These are phyloP conservation scores for Chiridota heheva DNA, from an alignment of 35 echinoderm and acorn worm species.

Conservation along the genomic window DNA sequence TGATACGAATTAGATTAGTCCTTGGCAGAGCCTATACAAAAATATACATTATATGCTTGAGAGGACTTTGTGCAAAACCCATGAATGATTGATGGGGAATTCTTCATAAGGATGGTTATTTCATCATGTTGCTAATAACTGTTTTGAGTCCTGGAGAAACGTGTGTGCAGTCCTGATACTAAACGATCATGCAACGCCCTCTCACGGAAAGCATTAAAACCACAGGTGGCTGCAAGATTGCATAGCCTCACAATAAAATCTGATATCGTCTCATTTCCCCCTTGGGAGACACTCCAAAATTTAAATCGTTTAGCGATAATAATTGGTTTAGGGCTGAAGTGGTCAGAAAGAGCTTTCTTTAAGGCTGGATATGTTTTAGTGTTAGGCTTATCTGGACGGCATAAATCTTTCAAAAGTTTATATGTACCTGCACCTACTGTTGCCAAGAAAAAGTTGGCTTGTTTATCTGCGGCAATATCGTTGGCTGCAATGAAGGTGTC, in stretches of 20 bases:
- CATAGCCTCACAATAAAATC: constrained; percentile 24
- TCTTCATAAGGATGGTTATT: too few relatives aligned
- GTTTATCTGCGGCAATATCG: too few relatives aligned
- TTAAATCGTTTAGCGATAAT: constrained; percentile 23
- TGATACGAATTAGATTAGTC: too few relatives aligned
- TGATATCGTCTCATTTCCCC: background rate
- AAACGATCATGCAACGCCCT: constrained; percentile 24
- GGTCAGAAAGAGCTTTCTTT: background rate
- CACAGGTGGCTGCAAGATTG: background rate
- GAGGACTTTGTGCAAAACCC: too few relatives aligned
- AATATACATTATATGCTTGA: too few relatives aligned
- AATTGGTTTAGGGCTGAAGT: constrained; percentile 19
- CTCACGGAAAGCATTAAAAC: constrained; percentile 3
- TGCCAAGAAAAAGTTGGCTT: too few relatives aligned
- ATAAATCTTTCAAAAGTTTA: constrained; percentile 14
- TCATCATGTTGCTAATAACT: too few relatives aligned
- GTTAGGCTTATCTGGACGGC: constrained; percentile 8
- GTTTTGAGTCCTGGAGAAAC: constrained; percentile 16
- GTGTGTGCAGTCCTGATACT: constrained; percentile 19
- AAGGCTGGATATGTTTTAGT: constrained; percentile 13
- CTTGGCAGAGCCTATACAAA: too few relatives aligned
- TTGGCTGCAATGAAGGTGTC: too few relatives aligned
- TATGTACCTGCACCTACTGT: background rate
- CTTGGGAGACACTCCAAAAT: constrained; percentile 15
- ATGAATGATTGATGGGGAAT: too few relatives aligned